phyloP scores from a whole-genome alignment of 1,140 invertebrate genomes.

The Drosophila mauritiana region DNA sequence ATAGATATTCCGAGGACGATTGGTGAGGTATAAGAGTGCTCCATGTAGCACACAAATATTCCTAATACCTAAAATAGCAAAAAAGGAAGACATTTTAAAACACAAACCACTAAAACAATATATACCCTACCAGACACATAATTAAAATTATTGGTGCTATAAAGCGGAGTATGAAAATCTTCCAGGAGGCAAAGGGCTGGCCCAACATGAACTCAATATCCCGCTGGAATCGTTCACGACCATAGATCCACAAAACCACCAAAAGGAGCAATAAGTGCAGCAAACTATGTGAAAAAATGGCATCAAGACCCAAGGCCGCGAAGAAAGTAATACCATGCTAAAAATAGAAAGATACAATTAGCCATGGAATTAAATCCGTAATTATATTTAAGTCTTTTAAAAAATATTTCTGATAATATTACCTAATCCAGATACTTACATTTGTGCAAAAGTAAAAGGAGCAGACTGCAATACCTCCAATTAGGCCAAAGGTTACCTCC shows the following conservation, averaged over 20 bases:
- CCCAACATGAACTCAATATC: slow-evolving; percentile 94
- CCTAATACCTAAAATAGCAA: not conserved
- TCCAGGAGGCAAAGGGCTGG: slow-evolving; percentile 86
- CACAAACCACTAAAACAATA: fast-evolving
- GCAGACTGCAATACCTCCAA: slow-evolving; percentile 37
- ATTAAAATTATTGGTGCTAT: slow-evolving; percentile 65
- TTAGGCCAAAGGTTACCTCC: slow-evolving; percentile 49
- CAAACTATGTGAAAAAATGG: slow-evolving; percentile 87
- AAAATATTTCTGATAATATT: too few species aligned
- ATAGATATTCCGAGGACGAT: slow-evolving; percentile 21
- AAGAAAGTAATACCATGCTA: slow-evolving; percentile 62
- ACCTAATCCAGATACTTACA: slow-evolving; percentile 34
- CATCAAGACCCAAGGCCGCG: slow-evolving; percentile 76
- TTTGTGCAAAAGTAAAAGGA: slow-evolving; percentile 66
- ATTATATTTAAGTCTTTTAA: too few species aligned
- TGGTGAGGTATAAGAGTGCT: slow-evolving; percentile 27
- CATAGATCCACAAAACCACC: slow-evolving; percentile 91
- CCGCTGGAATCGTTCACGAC: slow-evolving; percentile 88
- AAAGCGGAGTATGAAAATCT: slow-evolving; percentile 68
- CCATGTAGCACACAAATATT: not conserved
- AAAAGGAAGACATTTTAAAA: not conserved
- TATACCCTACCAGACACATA: slow-evolving; percentile 43
- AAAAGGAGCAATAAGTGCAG: slow-evolving; percentile 90
- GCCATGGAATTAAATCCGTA: too few species aligned
- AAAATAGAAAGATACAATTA: not conserved